These are phyloP conservation scores for Pachyramphus minor DNA, from an alignment of 2,113 vertebrate species.

Conservation along the genomic window DNA sequence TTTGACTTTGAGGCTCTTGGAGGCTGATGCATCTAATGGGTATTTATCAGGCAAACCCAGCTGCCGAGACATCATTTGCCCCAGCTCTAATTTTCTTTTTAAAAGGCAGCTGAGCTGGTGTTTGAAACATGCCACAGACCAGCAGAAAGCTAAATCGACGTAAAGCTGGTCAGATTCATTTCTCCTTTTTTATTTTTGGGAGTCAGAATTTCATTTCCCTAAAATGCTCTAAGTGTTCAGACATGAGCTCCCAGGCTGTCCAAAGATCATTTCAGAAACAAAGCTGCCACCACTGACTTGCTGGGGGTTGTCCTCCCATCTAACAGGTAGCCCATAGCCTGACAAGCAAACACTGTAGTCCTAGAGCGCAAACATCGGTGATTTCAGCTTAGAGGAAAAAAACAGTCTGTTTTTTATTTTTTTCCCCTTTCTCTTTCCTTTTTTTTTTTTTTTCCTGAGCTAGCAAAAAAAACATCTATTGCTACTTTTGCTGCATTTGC, in stretches of 20 bases:
- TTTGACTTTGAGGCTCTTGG: background rate
- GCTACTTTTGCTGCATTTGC: background rate
- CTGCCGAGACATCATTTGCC: background rate
- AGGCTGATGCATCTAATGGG: background rate
- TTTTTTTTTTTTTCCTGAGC: background rate
- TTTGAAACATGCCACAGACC: background rate
- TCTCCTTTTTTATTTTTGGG: constrained; percentile 69
- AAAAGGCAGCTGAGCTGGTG: background rate
- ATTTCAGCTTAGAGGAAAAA: background rate
- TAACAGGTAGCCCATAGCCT: background rate
- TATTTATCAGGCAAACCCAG: background rate
- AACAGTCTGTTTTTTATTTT: accelerated
- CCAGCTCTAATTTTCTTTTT: background rate
- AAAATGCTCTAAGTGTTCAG: constrained; percentile 26
- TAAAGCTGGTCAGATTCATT: constrained; percentile 65
- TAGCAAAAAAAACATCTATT: background rate
- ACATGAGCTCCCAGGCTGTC: background rate
- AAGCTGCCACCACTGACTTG: background rate
- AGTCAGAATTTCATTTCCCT: constrained; percentile 72
- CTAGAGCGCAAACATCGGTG: accelerated
- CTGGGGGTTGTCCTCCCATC: background rate
- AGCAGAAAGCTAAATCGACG: background rate
- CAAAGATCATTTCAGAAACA: background rate
- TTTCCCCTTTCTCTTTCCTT: background rate
- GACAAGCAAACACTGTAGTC: background rate